Percentiles rank a stretch among this genome's conserved stretches.
These are phyloP conservation scores for Ctenopoma multispine DNA, from an alignment of 2,797 vertebrate genomes.

Conservation along the genomic window DNA sequence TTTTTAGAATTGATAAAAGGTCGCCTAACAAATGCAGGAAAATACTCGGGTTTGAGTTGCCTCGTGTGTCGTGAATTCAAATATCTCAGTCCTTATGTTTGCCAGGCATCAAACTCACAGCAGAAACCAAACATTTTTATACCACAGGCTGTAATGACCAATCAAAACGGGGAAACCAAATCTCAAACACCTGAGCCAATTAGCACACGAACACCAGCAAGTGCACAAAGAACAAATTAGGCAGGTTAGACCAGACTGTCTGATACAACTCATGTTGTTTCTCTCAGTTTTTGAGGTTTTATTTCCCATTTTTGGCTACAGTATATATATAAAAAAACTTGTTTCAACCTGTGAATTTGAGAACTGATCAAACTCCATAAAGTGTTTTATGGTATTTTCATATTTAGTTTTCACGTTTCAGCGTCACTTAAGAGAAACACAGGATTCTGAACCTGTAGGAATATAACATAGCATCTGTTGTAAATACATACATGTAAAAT, in stretches of 20 bases:
- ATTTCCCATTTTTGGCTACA: not conserved
- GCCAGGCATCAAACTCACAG: not conserved
- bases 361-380: not conserved
- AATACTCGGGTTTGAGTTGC: not conserved
- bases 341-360: not conserved
- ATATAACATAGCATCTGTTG: too few relatives aligned
- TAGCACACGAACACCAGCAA: not conserved
- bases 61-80: not conserved
- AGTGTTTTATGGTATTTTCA: too few relatives aligned
- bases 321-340: not conserved
- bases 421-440: too few relatives aligned
- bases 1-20: not conserved
- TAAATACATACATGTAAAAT: too few relatives aligned
- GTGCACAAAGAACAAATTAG: too few relatives aligned
- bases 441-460: too few relatives aligned
- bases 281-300: not conserved
- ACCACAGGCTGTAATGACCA: not conserved
- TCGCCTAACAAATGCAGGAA: not conserved
- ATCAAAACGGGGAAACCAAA: not conserved
- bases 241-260: too few relatives aligned
- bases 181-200: slow-evolving; percentile 6
- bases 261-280: too few relatives aligned
- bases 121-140: not conserved
- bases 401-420: not conserved
- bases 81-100: not conserved